These are phyloP conservation scores for Caenorhabditis afra DNA, from an alignment of 2,888 invertebrate genomes.

Conservation along the genomic window DNA sequence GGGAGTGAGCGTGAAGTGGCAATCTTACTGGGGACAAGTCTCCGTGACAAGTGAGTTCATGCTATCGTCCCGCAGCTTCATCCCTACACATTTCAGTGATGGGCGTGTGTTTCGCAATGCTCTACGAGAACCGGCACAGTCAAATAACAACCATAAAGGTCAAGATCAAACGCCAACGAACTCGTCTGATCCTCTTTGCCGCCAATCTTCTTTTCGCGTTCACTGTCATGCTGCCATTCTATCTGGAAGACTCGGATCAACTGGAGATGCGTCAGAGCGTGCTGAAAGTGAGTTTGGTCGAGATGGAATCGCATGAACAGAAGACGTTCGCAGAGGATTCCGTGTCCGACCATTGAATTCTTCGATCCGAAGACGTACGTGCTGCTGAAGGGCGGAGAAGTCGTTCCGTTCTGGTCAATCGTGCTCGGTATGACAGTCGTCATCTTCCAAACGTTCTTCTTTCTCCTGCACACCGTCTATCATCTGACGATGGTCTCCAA, in stretches of 20 bases:
- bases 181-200: slow-evolving; percentile 13
- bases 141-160: slow-evolving; percentile 31
- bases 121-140: slow-evolving; percentile 43
- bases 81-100: slow-evolving; percentile 53
- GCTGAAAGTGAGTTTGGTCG: slow-evolving; percentile 4
- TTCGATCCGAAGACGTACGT: slow-evolving; percentile 35
- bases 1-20: slow-evolving; percentile 13
- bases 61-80: too few species aligned
- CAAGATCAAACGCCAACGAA: slow-evolving; percentile 15
- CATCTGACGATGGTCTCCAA: slow-evolving; percentile 15
- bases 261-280: slow-evolving; percentile 15
- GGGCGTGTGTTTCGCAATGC: slow-evolving; percentile 29
- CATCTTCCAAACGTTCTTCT: slow-evolving; percentile 18
- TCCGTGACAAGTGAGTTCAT: slow-evolving; percentile 31
- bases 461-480: slow-evolving; percentile 25
- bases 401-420: slow-evolving; percentile 27
- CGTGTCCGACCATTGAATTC: slow-evolving; percentile 50
- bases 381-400: slow-evolving; percentile 35
- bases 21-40: slow-evolving; percentile 32
- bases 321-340: slow-evolving; percentile 16
- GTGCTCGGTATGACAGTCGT: neutral
- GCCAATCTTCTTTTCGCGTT: slow-evolving; percentile 21
- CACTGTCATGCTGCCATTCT: slow-evolving; percentile 25
- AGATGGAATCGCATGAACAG: too few species aligned
- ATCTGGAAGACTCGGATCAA: slow-evolving; percentile 33